These are phyloP conservation scores for Phaenicophaeus curvirostris DNA, from an alignment of 2,797 vertebrate genomes.

Conservation along the genomic window DNA sequence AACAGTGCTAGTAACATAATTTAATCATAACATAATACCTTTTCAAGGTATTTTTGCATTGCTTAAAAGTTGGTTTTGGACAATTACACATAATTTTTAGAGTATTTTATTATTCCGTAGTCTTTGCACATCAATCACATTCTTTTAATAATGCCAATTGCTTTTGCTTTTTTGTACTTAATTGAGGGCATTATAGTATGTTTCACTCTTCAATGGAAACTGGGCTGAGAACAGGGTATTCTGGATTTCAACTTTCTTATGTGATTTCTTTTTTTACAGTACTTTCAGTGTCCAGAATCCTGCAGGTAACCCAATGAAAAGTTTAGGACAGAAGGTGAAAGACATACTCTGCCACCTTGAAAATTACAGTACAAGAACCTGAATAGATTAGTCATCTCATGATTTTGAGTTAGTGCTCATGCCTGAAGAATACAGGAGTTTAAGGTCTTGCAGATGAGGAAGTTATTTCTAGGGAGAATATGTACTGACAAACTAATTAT, in stretches of 20 bases:
- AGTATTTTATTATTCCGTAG: neutral
- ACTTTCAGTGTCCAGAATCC: conserved; percentile 6
- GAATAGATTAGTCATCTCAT: neutral
- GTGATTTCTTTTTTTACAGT: conserved; percentile 33
- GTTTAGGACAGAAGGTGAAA: neutral
- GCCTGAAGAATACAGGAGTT: neutral
- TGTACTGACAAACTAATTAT: neutral
- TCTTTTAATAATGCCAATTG: neutral
- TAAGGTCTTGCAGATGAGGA: neutral
- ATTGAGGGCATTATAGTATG: conserved; percentile 14
- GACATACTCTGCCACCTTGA: neutral
- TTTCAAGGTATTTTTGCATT: neutral
- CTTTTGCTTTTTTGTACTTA: neutral
- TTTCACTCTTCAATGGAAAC: conserved; percentile 1
- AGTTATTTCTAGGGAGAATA: neutral
- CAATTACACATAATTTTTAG: neutral
- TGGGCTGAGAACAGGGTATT: neutral
- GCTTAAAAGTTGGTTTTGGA: neutral
- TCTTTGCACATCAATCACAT: neutral
- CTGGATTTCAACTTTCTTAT: conserved; percentile 37
- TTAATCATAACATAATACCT: neutral
- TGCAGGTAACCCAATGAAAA: neutral
- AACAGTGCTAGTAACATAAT: neutral
- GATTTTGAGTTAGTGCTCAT: neutral
- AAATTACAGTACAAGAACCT: neutral